Base-by-base conservation (phyloP, 37 sponge, comb jelly and placozoan species). In the Halisarca cf. caerulea region DNA sequence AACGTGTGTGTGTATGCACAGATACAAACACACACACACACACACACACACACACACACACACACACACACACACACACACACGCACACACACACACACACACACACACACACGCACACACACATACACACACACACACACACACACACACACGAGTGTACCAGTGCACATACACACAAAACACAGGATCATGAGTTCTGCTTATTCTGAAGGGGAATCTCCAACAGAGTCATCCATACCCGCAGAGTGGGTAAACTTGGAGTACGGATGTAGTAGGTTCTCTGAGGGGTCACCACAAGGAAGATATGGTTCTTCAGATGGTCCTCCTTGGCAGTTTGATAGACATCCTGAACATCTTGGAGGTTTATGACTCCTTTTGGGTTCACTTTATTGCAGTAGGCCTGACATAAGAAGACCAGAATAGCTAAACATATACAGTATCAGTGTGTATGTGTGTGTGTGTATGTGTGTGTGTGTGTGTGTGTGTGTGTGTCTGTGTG, bases 241-340 rank as follows among this genome's bases (percentile, higher is more conserved):
- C 88, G 60, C 87, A 94, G 86, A 28, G 89, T 80, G 39, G 58
- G 60, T 20, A 91, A 68, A 0, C 89, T 81, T 9, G 95, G 89
- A 4, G 95, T 88, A 21, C 80, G 89, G 36, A 94, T 83, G 5
- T 79, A 58, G 64, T 88, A 94, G 1, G 87, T 94, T 45, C 95
- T 59, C 1, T 54, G 24, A 3, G 51, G 80, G 8, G 91, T 91
- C 82, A 78, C 74, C 32, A 94, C 59, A 53, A 55, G 83, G 43
- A 94, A 91, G 18, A 89, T 78, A 87, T 91, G 62, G 55, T 81
- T 81, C 37, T 86, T 59, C 20, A 93, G 75, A 83, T 92, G 92
- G 36, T 85, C 86, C 21, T 66, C 81, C 51, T 86, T 86, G 18
- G 37, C 39, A 33, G 71, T 78, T 37, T 87, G 92, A 47, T 41